Conservation (phyloP, 2,113 vertebrate genomes). For the Cathartes aura region DNA sequence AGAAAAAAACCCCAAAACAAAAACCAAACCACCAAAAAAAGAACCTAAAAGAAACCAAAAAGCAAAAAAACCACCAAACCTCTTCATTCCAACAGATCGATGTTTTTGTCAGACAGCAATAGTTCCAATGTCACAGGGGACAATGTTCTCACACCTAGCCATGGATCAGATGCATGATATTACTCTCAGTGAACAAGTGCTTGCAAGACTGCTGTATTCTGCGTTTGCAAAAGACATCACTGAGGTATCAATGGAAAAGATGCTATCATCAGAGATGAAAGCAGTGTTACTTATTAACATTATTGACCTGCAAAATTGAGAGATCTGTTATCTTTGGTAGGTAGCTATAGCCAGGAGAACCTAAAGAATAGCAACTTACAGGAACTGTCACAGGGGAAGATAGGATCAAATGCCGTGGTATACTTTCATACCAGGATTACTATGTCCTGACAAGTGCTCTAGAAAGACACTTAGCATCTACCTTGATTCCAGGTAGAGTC, state of each 20-base stretch:
- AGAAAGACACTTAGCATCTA: background rate
- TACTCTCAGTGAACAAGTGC: background rate
- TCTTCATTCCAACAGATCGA: background rate
- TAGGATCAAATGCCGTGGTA: background rate
- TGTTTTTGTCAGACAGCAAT: background rate
- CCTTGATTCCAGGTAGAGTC: background rate
- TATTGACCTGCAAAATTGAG: background rate
- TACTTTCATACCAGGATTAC: background rate
- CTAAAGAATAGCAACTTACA: background rate
- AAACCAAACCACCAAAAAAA: background rate
- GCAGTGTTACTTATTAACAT: background rate
- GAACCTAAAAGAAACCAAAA: background rate
- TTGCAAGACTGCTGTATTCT: background rate
- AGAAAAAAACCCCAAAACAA: background rate
- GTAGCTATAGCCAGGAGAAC: background rate
- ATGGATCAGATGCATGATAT: background rate
- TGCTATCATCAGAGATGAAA: background rate
- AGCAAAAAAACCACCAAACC: background rate
- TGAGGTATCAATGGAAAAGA: background rate
- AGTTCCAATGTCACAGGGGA: background rate
- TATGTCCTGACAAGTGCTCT: background rate
- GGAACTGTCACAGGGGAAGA: background rate
- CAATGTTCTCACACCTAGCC: background rate
- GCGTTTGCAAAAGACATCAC: background rate
- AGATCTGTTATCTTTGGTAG: background rate